Base-by-base conservation (phyloP, 92 coral and sea anemone genomes). In the Heliopora coerulea region DNA sequence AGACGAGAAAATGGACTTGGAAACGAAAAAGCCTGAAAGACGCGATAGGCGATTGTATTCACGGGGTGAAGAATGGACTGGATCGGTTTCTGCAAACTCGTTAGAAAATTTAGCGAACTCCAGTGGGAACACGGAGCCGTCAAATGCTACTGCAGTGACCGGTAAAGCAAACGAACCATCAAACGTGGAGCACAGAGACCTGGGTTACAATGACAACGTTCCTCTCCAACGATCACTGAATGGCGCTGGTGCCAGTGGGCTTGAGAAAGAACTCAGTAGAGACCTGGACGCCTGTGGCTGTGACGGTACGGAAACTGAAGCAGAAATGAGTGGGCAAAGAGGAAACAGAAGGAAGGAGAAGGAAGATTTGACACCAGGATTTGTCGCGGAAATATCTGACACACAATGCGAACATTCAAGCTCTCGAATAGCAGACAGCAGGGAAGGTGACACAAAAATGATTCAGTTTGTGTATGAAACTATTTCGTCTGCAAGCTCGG, bases 381-480 rank as follows among this genome's bases (percentile, higher is more conserved):
- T 85, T 70, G 68, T 90, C 24, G 57, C 83, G 78, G 93, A 86
- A 3, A 92, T 90, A 60, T 88, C 95, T 26, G 89, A 90, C 56
- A 86, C 82, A 80, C 99, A 90, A 37, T 95, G 99, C 78, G 96
- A 95, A 73, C 99, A 95, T 66, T 95, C 99, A 10, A 77, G 85
- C 62, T 83, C 83, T 61, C 37, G n/a, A 15, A 8, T 2, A 10
- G 12, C 52, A 46, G 6, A 37, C 42, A 37, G 42, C n/a, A n/a
- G n/a, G n/a, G 42, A 37, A 37, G 4, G 42, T 11, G 42, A 37
- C 11, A 37, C 14, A 46, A 15, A 46, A 6, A 46, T n/a, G n/a
- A 46, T 6, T 46, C 14, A 46, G 15, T n/a, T 46, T n/a, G 15
- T 7, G 14, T 15, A 7, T 15, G 52, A 15, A n/a, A 46, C 2